Percentiles rank a stretch among this genome's conserved stretches.
phyloP scores from a whole-genome alignment of 2,797 vertebrate genomes.

The Pempheris klunzingeri region DNA sequence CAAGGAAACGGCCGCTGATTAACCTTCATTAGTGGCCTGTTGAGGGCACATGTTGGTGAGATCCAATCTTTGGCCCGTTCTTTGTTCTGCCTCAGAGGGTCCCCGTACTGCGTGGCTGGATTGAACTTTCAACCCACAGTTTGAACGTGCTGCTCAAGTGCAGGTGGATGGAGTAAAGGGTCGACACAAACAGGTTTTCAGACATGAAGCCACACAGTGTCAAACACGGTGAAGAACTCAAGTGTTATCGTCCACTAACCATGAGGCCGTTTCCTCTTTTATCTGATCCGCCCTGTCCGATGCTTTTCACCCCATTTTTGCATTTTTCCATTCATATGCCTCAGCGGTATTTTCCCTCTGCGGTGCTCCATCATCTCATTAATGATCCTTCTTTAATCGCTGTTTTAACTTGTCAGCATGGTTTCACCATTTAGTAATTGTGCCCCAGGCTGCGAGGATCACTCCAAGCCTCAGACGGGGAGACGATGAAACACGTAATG shows the following conservation, averaged over 20 bases:
- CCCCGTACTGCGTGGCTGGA: slow-evolving; percentile 50
- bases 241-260: too few species aligned
- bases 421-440: slow-evolving; percentile 50
- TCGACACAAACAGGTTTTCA: not conserved
- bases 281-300: not conserved
- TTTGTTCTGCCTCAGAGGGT: slow-evolving; percentile 69
- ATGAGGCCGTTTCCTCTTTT: not conserved
- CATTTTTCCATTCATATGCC: slow-evolving; percentile 24
- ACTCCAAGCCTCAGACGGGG: slow-evolving; percentile 30
- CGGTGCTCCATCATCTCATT: slow-evolving; percentile 1
- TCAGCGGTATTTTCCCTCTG: slow-evolving; percentile 11
- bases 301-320: slow-evolving; percentile 2
- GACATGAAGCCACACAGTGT: not conserved
- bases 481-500: slow-evolving; percentile 44
- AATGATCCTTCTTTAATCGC: slow-evolving; percentile 31
- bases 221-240: not conserved
- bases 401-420: slow-evolving; percentile 65
- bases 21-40: slow-evolving; percentile 81
- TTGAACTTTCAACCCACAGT: slow-evolving; percentile 57
- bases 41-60: slow-evolving; percentile 81
- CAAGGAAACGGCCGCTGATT: slow-evolving; percentile 75
- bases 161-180: not conserved
- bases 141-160: not conserved
- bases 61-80: slow-evolving; percentile 71
- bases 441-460: slow-evolving; percentile 48